These are phyloP conservation scores for Archivesica marissinica DNA, from an alignment of 1,140 invertebrate species.

Conservation along the genomic window DNA sequence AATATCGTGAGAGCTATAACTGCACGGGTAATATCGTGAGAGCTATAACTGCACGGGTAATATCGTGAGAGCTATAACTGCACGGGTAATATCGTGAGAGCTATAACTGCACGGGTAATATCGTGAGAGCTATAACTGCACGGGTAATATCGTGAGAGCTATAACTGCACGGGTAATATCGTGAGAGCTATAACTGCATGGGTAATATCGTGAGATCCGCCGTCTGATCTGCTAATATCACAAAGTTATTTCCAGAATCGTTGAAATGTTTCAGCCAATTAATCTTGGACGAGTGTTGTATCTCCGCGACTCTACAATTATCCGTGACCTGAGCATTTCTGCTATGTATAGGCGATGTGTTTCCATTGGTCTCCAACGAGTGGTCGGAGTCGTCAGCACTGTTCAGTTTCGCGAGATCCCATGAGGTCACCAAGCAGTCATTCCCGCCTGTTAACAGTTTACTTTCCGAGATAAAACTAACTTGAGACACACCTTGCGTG, in stretches of 20 bases:
- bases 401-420: constrained; percentile 76
- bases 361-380: constrained; percentile 54
- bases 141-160: too few species aligned
- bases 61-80: too few species aligned
- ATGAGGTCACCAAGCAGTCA: constrained; percentile 75
- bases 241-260: constrained; percentile 57
- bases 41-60: too few species aligned
- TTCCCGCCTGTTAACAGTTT: constrained; percentile 79
- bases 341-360: constrained; percentile 54
- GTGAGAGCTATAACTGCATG: constrained; percentile 29
- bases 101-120: too few species aligned
- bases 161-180: too few species aligned
- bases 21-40: too few species aligned
- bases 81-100: too few species aligned
- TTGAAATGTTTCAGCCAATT: constrained; percentile 78
- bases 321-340: constrained; percentile 66
- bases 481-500: constrained; percentile 79
- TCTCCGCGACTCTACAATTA: constrained; percentile 66
- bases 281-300: constrained; percentile 74
- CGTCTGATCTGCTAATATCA: constrained; percentile 77
- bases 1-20: too few species aligned
- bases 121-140: too few species aligned
- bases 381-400: constrained; percentile 34
- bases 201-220: constrained; percentile 69
- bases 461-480: constrained; percentile 72